phyloP scores from a whole-genome alignment of 2,888 invertebrate genomes.

The Himalopsyche tibetana region DNA sequence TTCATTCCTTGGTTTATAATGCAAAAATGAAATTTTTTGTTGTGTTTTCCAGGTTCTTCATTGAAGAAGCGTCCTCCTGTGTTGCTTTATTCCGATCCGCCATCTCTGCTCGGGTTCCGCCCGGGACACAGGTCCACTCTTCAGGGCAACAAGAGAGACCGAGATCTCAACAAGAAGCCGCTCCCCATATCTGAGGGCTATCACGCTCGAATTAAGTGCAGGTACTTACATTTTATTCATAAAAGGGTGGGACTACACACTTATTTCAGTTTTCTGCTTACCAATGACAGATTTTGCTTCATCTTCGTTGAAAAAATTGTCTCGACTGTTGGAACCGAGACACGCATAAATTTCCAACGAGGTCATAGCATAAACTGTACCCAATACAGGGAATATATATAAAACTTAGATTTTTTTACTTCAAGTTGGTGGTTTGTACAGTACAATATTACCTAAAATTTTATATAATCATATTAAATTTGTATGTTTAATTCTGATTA shows the following conservation, averaged over 20 bases:
- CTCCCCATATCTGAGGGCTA: conserved; percentile 67
- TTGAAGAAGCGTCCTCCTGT: conserved; percentile 80
- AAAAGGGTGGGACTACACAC: no score
- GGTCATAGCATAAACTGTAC: no score
- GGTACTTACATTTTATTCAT: conserved; percentile 67
- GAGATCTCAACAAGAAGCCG: conserved; percentile 67
- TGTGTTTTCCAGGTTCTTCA: conserved; percentile 74
- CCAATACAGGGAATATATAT: no score
- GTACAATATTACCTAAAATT: neutral
- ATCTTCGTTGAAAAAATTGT: no score
- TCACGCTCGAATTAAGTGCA: conserved; percentile 74
- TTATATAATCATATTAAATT: neutral
- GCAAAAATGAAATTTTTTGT: neutral
- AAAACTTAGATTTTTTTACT: no score
- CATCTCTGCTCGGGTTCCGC: conserved; percentile 70
- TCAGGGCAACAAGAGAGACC: conserved; percentile 72
- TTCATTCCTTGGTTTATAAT: no score
- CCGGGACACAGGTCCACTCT: conserved; percentile 72
- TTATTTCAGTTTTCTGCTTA: no score
- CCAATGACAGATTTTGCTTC: no score
- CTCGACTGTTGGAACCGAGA: no score
- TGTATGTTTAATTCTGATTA: conserved; percentile 69
- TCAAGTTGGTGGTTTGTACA: no score
- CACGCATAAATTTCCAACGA: no score
- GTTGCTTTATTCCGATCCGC: conserved; percentile 64